phyloP scores from a whole-genome alignment of 2,797 vertebrate species.

The Aulostomus chinensis region DNA sequence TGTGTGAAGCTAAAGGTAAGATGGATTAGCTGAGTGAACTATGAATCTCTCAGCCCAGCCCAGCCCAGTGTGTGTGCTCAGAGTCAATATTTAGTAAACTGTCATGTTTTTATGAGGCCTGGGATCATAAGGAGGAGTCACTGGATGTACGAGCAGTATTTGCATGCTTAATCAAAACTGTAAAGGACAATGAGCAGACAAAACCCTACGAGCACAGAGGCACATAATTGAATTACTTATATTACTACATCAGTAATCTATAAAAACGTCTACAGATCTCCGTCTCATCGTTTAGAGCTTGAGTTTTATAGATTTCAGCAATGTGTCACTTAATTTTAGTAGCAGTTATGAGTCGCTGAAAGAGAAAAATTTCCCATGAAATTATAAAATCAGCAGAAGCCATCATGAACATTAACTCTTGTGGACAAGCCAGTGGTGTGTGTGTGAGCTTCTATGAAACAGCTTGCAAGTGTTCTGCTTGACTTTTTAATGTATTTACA shows the following conservation, averaged over 20 bases:
- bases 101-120: constrained; percentile 30
- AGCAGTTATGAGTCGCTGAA: not conserved
- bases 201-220: not conserved
- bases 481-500: constrained; percentile 3
- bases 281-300: not conserved
- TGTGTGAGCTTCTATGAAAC: constrained; percentile 31
- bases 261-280: not conserved
- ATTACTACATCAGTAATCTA: not conserved
- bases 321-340: not conserved
- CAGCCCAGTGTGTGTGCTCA: no score
- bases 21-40: constrained; percentile 39
- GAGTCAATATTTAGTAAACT: constrained; percentile 36
- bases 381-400: constrained; percentile 29
- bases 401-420: constrained; percentile 13
- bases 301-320: not conserved
- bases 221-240: not conserved
- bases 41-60: no score
- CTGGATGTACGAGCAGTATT: not conserved
- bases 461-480: not conserved
- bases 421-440: constrained; percentile 8
- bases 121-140: constrained; percentile 21
- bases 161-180: constrained; percentile 7
- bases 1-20: constrained; percentile 35
- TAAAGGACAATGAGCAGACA: not conserved
- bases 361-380: constrained; percentile 5